A percentile compares a stretch with the other conserved stretches of the same genome.
Evolutionary conservation across 2,888 invertebrate species (phyloP).

Genomic region (Epicampocera succincta): DNA sequence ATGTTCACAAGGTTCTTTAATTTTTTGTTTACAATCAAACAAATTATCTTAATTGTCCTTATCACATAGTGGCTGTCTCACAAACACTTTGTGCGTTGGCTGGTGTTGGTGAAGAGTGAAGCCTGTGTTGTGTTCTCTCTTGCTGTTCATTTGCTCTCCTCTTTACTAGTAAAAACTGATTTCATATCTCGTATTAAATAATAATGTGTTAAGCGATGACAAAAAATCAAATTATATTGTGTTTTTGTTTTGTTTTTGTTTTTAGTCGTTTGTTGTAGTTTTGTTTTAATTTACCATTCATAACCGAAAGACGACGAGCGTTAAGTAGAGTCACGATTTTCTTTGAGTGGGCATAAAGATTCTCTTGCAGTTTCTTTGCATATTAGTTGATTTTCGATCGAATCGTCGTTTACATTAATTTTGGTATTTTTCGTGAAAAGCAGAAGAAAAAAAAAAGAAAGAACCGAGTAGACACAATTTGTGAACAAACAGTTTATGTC

Average conservation of each 20-base stretch:
- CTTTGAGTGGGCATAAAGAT: constrained; percentile 54
- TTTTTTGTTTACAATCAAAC: no score
- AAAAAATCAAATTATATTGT: constrained; percentile 13
- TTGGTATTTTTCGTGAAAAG: not conserved
- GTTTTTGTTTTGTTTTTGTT: constrained; percentile 27
- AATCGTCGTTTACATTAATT: constrained; percentile 23
- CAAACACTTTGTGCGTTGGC: no score
- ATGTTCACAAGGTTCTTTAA: no score
- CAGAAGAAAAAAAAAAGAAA: constrained; percentile 5
- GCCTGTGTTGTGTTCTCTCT: constrained; percentile 25
- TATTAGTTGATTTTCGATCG: constrained; percentile 57
- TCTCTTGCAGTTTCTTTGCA: constrained; percentile 34
- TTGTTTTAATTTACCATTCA: constrained; percentile 41
- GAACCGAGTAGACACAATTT: constrained; percentile 8
- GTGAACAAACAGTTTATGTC: not conserved
- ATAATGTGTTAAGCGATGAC: constrained; percentile 14
- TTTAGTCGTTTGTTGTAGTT: constrained; percentile 2
- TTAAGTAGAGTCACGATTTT: constrained; percentile 36
- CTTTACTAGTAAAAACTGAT: constrained; percentile 52
- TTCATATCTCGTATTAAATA: constrained; percentile 15
- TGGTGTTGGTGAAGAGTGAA: no score
- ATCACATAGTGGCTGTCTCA: no score
- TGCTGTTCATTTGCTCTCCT: constrained; percentile 31
- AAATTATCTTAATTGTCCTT: no score
- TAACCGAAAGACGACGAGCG: constrained; percentile 15